These are phyloP conservation scores for Chaetura pelagica DNA, from an alignment of 2,113 vertebrate genomes.

Conservation along the genomic window DNA sequence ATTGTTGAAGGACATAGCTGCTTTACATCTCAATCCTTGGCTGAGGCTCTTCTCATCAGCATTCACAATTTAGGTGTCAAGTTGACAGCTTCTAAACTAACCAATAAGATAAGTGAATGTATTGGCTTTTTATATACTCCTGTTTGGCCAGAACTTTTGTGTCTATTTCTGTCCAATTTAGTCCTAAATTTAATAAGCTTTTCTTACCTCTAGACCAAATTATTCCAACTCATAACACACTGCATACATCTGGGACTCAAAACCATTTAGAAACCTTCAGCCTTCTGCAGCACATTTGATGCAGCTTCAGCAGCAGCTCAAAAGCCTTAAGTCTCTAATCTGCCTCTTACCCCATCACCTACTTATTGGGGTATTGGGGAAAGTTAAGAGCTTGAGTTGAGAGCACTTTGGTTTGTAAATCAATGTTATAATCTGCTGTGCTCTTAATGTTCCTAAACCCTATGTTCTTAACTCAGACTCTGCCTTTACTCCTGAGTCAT, in stretches of 20 bases:
- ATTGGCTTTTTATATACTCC: neutral
- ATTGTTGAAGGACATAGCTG: neutral
- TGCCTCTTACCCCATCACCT: neutral
- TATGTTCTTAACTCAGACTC: neutral
- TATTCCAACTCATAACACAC: neutral
- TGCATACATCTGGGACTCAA: neutral
- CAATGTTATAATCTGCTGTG: neutral
- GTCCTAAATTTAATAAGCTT: neutral
- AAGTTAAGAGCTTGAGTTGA: neutral
- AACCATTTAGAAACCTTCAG: neutral
- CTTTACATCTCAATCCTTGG: neutral
- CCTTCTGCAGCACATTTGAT: neutral
- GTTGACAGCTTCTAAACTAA: neutral
- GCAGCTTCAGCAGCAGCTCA: neutral
- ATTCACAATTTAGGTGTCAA: neutral
- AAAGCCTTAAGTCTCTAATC: neutral
- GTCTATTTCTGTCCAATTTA: neutral
- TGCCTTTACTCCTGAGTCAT: neutral
- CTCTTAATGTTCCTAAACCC: neutral
- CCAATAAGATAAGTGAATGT: neutral
- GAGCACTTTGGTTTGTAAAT: neutral
- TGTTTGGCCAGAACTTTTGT: neutral
- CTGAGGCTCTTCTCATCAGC: neutral
- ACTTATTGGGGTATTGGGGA: neutral
- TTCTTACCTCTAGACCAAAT: neutral